Conservation (phyloP, 1,140 invertebrate species). For the Heterodera schachtii region DNA sequence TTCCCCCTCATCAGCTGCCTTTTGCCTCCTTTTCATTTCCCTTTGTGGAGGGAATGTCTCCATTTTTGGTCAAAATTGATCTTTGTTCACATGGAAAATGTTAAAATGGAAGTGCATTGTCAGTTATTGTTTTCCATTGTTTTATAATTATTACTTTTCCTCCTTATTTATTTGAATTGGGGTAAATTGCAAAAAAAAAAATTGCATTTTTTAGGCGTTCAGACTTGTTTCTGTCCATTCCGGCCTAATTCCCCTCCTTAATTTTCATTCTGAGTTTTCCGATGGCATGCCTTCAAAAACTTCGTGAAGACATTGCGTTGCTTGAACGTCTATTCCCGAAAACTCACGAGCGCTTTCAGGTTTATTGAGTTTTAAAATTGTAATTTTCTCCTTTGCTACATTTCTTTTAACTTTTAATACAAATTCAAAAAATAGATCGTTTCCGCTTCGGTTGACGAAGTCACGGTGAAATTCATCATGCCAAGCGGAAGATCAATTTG, state of each 20-base stretch:
- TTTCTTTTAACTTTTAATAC: background rate
- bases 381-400: background rate
- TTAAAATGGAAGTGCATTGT: background rate
- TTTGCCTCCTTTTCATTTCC: background rate
- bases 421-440: constrained; percentile 78
- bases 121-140: too few species aligned
- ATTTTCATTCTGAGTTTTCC: background rate
- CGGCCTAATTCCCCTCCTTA: background rate
- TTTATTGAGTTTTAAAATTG: constrained; percentile 65
- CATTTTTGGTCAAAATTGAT: background rate
- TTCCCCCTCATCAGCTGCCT: constrained; percentile 10
- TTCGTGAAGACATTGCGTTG: constrained; percentile 95
- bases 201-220: too few species aligned
- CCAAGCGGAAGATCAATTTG: constrained; percentile 90
- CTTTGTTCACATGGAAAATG: background rate
- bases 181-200: background rate
- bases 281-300: constrained; percentile 87
- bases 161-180: constrained; percentile 5
- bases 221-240: too few species aligned
- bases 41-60: too few species aligned
- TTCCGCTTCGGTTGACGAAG: constrained; percentile 94
- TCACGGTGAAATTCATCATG: constrained; percentile 92
- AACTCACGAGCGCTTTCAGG: constrained; percentile 93
- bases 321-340: constrained; percentile 91
- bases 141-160: too few species aligned